Conservation (phyloP, 2,797 vertebrate species). For the Loriculus beryllinus region DNA sequence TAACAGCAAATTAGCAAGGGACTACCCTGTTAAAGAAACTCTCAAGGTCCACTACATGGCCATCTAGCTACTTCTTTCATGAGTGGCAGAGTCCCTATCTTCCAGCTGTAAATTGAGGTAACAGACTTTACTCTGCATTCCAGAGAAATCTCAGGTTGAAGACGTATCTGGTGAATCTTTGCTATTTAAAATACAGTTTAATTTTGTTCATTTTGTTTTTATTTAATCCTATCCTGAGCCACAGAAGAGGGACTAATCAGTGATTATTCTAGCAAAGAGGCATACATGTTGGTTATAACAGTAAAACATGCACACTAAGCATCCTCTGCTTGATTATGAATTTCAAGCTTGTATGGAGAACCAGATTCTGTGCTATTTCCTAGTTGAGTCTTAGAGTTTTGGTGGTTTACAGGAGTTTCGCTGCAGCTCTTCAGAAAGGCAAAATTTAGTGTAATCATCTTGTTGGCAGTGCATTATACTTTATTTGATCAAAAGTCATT, state of each 20-base stretch:
- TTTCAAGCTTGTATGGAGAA: neutral
- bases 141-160: neutral
- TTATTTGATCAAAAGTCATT: neutral
- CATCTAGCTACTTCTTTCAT: neutral
- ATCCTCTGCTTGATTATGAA: neutral
- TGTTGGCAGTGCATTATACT: neutral
- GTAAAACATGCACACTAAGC: neutral
- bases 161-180: neutral
- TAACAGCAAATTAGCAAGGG: neutral
- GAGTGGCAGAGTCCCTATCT: neutral
- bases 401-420: neutral
- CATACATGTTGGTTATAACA: neutral
- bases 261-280: neutral
- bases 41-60: neutral
- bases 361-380: neutral
- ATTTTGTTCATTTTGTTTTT: neutral
- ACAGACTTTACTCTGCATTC: neutral
- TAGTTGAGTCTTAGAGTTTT: neutral
- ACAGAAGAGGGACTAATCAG: neutral
- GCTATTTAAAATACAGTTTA: neutral
- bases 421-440: neutral
- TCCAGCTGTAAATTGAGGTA: neutral
- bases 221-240: neutral
- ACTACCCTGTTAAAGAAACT: neutral
- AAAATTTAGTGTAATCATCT: neutral